Evolutionary conservation across 2,797 vertebrate genomes (phyloP).

Genomic region (Tenualosa ilisha): DNA sequence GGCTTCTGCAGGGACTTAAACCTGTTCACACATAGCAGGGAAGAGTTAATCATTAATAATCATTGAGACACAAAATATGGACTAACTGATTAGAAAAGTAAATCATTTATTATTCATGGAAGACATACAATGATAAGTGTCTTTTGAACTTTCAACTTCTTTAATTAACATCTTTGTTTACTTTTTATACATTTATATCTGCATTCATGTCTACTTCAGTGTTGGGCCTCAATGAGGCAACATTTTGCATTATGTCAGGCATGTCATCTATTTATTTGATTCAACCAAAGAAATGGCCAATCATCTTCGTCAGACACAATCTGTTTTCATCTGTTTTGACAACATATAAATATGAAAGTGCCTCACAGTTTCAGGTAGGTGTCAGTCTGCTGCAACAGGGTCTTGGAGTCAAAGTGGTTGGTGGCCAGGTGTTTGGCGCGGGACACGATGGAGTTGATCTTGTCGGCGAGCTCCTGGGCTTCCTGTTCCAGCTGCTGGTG

Average conservation of each 20-base stretch:
- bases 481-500: constrained; percentile 82
- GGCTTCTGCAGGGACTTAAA: constrained; percentile 84
- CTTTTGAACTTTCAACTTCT: background rate
- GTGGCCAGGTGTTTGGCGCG: constrained; percentile 76
- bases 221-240: too few species aligned
- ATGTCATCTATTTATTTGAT: too few species aligned
- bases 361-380: constrained; percentile 79
- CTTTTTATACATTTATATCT: background rate
- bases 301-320: too few species aligned
- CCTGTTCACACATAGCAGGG: constrained; percentile 59
- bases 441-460: constrained; percentile 81
- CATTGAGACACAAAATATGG: too few species aligned
- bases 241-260: too few species aligned
- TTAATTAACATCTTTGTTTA: background rate
- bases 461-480: constrained; percentile 79
- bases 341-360: too few species aligned
- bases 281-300: too few species aligned
- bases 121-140: background rate
- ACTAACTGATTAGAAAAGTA: background rate
- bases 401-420: constrained; percentile 82
- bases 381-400: constrained; percentile 81
- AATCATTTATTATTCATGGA: background rate
- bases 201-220: too few species aligned
- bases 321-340: too few species aligned
- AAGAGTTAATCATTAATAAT: too few species aligned